Conservation (phyloP, 2,797 vertebrate genomes). For the Bradypodion pumilum region DNA sequence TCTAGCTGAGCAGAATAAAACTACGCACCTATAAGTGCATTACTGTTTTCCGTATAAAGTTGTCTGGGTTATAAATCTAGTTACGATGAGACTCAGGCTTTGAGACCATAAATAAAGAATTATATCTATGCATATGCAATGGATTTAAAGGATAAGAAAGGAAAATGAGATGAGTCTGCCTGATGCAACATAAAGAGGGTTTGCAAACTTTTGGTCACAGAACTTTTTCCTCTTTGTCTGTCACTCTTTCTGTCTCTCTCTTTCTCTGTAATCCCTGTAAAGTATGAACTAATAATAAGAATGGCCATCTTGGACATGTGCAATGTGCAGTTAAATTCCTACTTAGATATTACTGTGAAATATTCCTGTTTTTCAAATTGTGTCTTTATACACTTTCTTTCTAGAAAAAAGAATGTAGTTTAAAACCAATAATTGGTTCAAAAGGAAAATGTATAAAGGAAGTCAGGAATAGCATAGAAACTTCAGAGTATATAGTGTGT, state of each 20-base stretch:
- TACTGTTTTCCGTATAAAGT: not conserved
- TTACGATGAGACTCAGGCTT: not conserved
- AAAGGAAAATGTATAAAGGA: not conserved
- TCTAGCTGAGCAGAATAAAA: not conserved
- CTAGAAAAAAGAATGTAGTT: too few species aligned
- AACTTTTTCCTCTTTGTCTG: too few species aligned
- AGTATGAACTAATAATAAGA: not conserved
- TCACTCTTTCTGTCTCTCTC: too few species aligned
- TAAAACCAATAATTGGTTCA: not conserved
- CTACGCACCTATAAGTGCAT: not conserved
- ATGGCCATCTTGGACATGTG: not conserved
- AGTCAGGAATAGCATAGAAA: not conserved
- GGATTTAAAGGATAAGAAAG: not conserved
- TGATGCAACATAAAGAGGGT: not conserved
- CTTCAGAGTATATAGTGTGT: not conserved
- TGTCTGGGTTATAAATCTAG: not conserved
- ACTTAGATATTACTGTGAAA: not conserved
- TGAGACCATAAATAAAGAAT: not conserved
- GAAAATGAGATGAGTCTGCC: too few species aligned
- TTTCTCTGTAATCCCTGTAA: not conserved
- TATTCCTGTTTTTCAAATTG: not conserved
- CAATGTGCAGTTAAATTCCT: not conserved
- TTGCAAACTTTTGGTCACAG: not conserved
- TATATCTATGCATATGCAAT: not conserved
- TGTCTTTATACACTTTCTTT: too few species aligned